These are phyloP conservation scores for Spatulosminthurus flaviceps DNA, from an alignment of 2,888 invertebrate species.

Conservation along the genomic window DNA sequence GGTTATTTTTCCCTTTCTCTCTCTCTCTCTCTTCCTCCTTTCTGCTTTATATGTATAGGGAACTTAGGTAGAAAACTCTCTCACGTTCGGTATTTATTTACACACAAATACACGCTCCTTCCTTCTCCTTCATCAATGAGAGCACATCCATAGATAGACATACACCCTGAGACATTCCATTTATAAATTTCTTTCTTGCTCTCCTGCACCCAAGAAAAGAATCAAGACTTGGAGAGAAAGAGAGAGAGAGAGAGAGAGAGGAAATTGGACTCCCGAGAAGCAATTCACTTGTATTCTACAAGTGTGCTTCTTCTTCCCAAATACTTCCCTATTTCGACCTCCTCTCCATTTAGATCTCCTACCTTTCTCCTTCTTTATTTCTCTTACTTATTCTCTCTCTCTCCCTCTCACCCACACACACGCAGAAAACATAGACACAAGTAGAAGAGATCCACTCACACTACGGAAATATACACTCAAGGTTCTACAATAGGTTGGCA, in stretches of 20 bases:
- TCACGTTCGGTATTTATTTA: background rate
- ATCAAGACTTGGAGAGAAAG: constrained; percentile 21
- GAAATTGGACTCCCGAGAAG: constrained; percentile 36
- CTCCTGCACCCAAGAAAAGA: background rate
- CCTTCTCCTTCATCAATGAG: constrained; percentile 16
- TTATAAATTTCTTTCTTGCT: background rate
- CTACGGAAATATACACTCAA: background rate
- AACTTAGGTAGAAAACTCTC: no score
- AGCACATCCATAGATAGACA: background rate
- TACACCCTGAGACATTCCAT: constrained; percentile 16
- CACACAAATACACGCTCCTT: background rate
- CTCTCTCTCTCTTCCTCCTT: no score
- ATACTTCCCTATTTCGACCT: background rate
- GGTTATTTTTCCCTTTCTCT: no score
- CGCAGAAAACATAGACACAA: background rate
- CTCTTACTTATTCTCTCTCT: background rate
- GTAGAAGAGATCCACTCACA: background rate
- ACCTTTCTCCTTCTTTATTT: background rate
- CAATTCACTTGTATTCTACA: constrained; percentile 37
- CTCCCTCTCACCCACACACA: background rate
- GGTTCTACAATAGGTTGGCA: constrained; percentile 7
- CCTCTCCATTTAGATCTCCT: background rate
- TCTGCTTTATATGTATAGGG: no score
- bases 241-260: constrained; percentile 15
- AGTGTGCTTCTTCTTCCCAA: constrained; percentile 20